Evolutionary conservation across 2,113 vertebrate species (phyloP), one percentile per base, ranked within the genome.

Genomic region (Fulica atra): DNA sequence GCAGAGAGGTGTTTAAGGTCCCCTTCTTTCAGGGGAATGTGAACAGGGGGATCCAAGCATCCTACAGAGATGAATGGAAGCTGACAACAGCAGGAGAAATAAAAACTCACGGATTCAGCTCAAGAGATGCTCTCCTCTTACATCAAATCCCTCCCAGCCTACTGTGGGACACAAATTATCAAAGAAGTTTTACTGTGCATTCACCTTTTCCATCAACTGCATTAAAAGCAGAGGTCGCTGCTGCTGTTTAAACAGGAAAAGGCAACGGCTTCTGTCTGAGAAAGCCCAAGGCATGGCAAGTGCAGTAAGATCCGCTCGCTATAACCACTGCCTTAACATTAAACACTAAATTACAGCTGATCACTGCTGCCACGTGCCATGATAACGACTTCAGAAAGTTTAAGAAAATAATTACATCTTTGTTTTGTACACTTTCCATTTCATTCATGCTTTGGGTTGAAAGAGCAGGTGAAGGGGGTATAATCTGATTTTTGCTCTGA

Each of bases 341-440:
- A 19, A 56, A 63, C 14, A 56, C 11, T 12, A 57, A 23, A 11
- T 6, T 70, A 59, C 28, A 92, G 46, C n/a, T 63, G 11, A 63
- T 28, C 50, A 23, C 16, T 70, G 17, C 25, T 60, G 42, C 31
- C 20, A 54, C 40, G 72, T 80, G 31, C 54, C 51, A 59, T 1
- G 3, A 21, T 3, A 86, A 82, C 7, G 29, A 74, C 0, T 36
- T 15, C 38, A 44, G 3, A 0, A 60, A 57, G 15, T 31, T 40
- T 23, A 61, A 63, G 48, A 48, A 48, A 48, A 23, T 48, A 48
- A 48, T 48, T 23, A 48, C 20, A 48, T 48, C 48, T 48, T 48
- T 48, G 48, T 48, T 48, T 48, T 48, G 19, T 48, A 48, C 21
- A 48, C 48, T 48, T 23, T 10, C 48, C 48, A 48, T 33, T 93